A percentile compares a stretch with the other conserved stretches of the same genome.
Evolutionary conservation across 2,113 vertebrate species (phyloP).

Genomic region (Stigmatopora nigra): DNA sequence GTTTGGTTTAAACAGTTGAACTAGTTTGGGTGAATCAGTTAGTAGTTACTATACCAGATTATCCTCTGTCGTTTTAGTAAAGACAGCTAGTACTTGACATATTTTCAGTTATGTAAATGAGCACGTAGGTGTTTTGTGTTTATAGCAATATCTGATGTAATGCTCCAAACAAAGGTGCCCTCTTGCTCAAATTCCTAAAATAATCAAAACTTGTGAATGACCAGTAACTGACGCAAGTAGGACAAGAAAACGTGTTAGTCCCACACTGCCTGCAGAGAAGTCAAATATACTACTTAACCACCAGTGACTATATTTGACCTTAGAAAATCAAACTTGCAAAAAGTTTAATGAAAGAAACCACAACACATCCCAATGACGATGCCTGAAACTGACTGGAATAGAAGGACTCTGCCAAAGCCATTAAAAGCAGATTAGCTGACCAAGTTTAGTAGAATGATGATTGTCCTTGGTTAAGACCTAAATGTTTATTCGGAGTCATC

Average conservation of each 20-base stretch:
- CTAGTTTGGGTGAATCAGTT: neutral
- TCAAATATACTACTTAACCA: too few species aligned
- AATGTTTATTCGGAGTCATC: constrained; percentile 21
- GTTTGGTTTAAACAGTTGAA: constrained; percentile 17
- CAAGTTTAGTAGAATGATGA: constrained; percentile 5
- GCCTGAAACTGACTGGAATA: neutral
- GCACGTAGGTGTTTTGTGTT: too few species aligned
- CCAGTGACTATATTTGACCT: too few species aligned
- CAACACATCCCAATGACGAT: neutral
- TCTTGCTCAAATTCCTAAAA: too few species aligned
- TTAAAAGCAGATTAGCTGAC: constrained; percentile 13
- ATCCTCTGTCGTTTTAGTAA: neutral
- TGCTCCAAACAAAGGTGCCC: too few species aligned
- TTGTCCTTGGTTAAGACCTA: constrained; percentile 18
- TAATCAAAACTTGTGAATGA: too few species aligned
- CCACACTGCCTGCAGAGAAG: too few species aligned
- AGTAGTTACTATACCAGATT: constrained; percentile 19
- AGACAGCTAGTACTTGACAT: neutral
- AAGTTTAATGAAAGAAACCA: neutral
- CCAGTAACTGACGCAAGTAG: too few species aligned
- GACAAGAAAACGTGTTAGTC: too few species aligned
- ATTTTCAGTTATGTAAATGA: too few species aligned
- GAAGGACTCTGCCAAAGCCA: constrained; percentile 2
- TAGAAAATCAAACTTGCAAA: neutral
- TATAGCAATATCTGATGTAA: too few species aligned